Evolutionary conservation across 30 jellyfish, hydroid and myxozoan species (phyloP).

Genomic region (Clytia hemisphaerica): DNA sequence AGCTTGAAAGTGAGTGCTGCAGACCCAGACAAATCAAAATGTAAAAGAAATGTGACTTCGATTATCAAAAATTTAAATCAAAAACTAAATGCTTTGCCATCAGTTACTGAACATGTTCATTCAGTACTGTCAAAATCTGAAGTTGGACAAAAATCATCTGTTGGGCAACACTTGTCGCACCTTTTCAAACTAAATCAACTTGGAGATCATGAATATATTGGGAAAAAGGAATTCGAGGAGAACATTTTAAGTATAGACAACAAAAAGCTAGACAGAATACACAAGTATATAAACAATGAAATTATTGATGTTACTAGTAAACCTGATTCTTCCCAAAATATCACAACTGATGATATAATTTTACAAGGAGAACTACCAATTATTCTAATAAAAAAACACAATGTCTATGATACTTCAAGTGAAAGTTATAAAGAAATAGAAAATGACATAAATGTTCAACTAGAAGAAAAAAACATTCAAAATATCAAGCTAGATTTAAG

Average conservation of each 20-base stretch:
- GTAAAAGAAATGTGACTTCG: conserved; percentile 4
- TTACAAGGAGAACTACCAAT: too few relatives aligned
- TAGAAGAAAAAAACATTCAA: too few relatives aligned
- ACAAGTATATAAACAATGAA: too few relatives aligned
- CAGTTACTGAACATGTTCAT: conserved; percentile 12
- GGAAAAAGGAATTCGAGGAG: not conserved
- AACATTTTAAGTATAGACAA: too few relatives aligned
- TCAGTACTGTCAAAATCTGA: conserved; percentile 4
- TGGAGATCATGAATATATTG: not conserved
- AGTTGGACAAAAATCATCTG: conserved; percentile 1
- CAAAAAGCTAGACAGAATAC: too few relatives aligned
- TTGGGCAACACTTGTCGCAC: not conserved
- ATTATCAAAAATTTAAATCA: not conserved
- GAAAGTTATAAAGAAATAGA: too few relatives aligned
- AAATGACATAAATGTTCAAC: too few relatives aligned
- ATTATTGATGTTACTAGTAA: too few relatives aligned
- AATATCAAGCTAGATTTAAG: not conserved
- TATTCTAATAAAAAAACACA: too few relatives aligned
- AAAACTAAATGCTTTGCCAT: not conserved
- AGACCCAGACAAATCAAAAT: conserved; percentile 15
- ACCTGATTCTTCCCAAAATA: too few relatives aligned
- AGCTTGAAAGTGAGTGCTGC: conserved; percentile 2
- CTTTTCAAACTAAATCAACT: not conserved
- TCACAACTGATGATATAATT: too few relatives aligned
- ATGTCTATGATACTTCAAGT: too few relatives aligned